Base-by-base conservation (phyloP, 2,888 invertebrate species). In the Orchesellides sinensis region DNA sequence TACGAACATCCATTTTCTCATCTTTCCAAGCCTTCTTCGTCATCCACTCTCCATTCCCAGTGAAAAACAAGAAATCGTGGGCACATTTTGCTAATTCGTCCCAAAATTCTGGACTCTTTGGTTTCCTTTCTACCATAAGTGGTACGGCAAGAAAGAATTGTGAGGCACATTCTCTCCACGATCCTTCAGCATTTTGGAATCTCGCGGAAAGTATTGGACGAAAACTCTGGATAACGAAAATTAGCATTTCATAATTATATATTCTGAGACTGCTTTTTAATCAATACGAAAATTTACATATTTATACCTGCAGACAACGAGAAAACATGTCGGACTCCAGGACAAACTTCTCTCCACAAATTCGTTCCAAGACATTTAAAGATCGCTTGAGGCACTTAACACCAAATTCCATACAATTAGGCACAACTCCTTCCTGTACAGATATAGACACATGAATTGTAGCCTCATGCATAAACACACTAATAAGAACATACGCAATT, bases 1-100 rank as follows among this genome's bases (percentile, higher is more conserved):
- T 93, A 90, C 94, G 93, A 88, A 94, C 95, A 89, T 96, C 96
- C 27, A 95, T 93, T n/a, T 94, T 93, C 91, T 96, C 96, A 89
- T 96, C 93, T 70, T 92, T 88, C 88, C 88, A 88, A 25, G 86
- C 86, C 66, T 88, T 88, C 52, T 85, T 85, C 0, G 83, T 85
- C 68, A 87, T 83, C 88, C 87, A 87, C 69, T 86, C 87, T 0
- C 88, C 88, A 45, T 72, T 66, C 3, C 87, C 88, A 23, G 86
- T 70, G 47, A 86, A 88, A 47, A 88, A 88, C 3, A 88, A 72
- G 56, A 88, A 87, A 21, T 85, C 87, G 17, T 85, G 84, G 19
- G 87, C 87, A 90, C 87, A 89, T 85, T 86, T 88, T 19, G 85
- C 86, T 29, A 87, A 63, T 40, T 85, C 84, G 8, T 73, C 56